A percentile compares a stretch with the other conserved stretches of the same genome.
Evolutionary conservation across 2,888 invertebrate genomes (phyloP).

Genomic region (Ditula angustiorana): DNA sequence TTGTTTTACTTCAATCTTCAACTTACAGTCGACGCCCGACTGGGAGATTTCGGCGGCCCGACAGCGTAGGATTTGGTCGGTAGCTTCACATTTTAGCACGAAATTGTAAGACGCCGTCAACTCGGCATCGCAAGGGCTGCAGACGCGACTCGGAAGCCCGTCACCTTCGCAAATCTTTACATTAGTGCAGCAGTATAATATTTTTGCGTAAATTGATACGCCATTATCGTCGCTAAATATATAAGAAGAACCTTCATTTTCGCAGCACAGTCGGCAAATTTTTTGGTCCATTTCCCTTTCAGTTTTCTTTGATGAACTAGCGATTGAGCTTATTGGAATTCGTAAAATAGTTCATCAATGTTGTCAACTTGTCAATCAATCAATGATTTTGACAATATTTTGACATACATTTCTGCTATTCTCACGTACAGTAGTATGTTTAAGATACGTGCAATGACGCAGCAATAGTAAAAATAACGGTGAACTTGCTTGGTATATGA

Average conservation of each 20-base stretch:
- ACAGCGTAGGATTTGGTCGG: slow-evolving; percentile 61
- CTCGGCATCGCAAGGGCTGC: slow-evolving; percentile 58
- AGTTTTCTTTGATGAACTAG: too few relatives aligned
- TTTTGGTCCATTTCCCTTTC: slow-evolving; percentile 54
- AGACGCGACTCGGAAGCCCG: slow-evolving; percentile 62
- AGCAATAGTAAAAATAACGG: too few relatives aligned
- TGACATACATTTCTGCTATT: neutral
- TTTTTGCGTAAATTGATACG: slow-evolving; percentile 53
- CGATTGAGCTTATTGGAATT: too few relatives aligned
- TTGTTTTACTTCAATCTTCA: slow-evolving; percentile 57
- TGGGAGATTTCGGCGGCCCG: slow-evolving; percentile 32
- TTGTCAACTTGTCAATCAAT: too few relatives aligned
- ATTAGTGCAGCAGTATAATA: slow-evolving; percentile 65
- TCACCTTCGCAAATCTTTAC: slow-evolving; percentile 59
- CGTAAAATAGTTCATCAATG: too few relatives aligned
- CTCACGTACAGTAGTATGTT: too few relatives aligned
- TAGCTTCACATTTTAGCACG: slow-evolving; percentile 63
- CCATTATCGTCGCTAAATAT: slow-evolving; percentile 55
- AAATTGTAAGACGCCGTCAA: slow-evolving; percentile 61
- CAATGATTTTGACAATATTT: neutral
- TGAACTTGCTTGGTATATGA: too few relatives aligned
- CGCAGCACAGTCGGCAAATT: slow-evolving; percentile 65
- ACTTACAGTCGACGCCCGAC: slow-evolving; percentile 33
- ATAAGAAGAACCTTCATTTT: slow-evolving; percentile 52
- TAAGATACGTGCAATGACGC: too few relatives aligned